Evolutionary conservation across 2,797 vertebrate species (phyloP).

Genomic region (Gymnopithys bicolor): DNA sequence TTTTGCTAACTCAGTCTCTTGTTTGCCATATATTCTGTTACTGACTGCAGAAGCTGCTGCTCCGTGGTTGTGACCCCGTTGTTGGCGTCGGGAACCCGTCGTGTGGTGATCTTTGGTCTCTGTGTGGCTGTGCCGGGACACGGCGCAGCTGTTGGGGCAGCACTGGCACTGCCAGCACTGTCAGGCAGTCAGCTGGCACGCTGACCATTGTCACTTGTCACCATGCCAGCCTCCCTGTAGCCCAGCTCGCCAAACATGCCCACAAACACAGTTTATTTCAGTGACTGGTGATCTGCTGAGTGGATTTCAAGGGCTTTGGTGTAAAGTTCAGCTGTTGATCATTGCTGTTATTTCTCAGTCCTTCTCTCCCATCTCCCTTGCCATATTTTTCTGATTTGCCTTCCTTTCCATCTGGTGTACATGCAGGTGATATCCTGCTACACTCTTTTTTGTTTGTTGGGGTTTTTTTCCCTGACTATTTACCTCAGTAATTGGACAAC

Average conservation of each 20-base stretch:
- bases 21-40: neutral
- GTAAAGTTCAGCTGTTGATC: slow-evolving; percentile 2
- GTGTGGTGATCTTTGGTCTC: neutral
- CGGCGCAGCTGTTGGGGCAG: neutral
- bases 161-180: neutral
- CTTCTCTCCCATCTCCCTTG: neutral
- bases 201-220: neutral
- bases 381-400: neutral
- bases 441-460: neutral
- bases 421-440: neutral
- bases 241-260: neutral
- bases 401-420: neutral
- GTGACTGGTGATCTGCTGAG: neutral
- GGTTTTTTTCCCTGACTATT: neutral
- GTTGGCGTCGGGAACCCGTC: neutral
- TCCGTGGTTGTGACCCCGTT: neutral
- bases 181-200: neutral
- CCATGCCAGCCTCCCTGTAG: neutral
- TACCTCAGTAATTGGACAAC: slow-evolving; percentile 36
- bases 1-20: slow-evolving; percentile 72
- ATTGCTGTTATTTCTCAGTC: neutral
- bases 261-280: neutral
- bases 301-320: slow-evolving; percentile 23
- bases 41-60: neutral
- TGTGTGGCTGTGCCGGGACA: neutral